These are phyloP conservation scores for Coreoperca whiteheadi DNA, from an alignment of 2,113 vertebrate species.

Conservation along the genomic window DNA sequence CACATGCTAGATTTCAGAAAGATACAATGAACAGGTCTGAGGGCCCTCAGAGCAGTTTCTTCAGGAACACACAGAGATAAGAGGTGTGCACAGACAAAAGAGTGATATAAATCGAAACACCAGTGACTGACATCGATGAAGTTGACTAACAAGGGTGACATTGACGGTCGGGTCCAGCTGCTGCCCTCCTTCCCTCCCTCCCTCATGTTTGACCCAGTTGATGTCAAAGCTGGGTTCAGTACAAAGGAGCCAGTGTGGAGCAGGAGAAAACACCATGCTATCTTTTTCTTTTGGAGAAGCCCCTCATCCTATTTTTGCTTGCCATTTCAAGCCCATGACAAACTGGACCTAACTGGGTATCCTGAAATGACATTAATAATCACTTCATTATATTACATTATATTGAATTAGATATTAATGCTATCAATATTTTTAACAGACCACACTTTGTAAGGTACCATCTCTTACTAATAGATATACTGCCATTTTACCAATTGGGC, in stretches of 20 bases:
- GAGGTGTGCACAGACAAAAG: slow-evolving; percentile 55
- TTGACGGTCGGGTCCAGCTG: slow-evolving; percentile 82
- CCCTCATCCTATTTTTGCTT: slow-evolving; percentile 55
- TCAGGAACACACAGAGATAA: slow-evolving; percentile 46
- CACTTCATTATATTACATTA: not conserved
- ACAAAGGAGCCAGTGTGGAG: slow-evolving; percentile 81
- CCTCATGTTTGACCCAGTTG: slow-evolving; percentile 81
- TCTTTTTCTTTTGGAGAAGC: slow-evolving; percentile 51
- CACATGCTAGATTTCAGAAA: slow-evolving; percentile 14
- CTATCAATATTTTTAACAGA: not conserved
- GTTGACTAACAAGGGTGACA: slow-evolving; percentile 85
- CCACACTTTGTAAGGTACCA: not conserved
- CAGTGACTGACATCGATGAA: slow-evolving; percentile 80
- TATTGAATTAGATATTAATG: not conserved
- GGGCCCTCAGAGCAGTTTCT: slow-evolving; percentile 24
- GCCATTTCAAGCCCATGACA: slow-evolving; percentile 41
- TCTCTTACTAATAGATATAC: not conserved
- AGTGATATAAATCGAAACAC: slow-evolving; percentile 66
- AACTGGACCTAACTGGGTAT: slow-evolving; percentile 11
- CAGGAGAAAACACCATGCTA: slow-evolving; percentile 71
- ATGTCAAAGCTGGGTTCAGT: slow-evolving; percentile 80
- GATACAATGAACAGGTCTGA: slow-evolving; percentile 6
- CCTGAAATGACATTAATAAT: not conserved
- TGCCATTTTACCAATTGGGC: not conserved
- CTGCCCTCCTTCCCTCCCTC: slow-evolving; percentile 77